phyloP scores from a whole-genome alignment of 2,797 vertebrate genomes.

The Lateolabrax maculatus region DNA sequence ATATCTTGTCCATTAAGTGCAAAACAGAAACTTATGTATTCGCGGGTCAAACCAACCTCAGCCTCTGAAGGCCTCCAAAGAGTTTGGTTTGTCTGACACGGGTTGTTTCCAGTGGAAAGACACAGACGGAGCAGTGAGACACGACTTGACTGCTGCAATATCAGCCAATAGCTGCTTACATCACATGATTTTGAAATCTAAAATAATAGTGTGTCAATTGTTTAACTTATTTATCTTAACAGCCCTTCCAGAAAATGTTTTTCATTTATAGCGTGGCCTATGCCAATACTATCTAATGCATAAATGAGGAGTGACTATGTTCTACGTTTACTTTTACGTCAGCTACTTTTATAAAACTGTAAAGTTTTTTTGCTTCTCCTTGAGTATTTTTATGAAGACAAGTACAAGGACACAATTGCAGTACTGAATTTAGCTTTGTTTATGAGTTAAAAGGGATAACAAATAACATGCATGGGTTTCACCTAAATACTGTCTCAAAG shows the following conservation, averaged over 20 bases:
- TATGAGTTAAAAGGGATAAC: neutral
- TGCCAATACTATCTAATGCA: constrained; percentile 37
- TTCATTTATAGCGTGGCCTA: constrained; percentile 39
- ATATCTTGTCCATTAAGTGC: constrained; percentile 26
- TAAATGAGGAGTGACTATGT: constrained; percentile 31
- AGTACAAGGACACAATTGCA: neutral
- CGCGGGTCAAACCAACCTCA: constrained; percentile 30
- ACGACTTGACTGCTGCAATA: constrained; percentile 16
- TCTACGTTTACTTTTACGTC: constrained; percentile 23
- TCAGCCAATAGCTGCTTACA: constrained; percentile 21
- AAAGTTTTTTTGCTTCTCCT: constrained; percentile 2
- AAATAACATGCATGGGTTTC: neutral
- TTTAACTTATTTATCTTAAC: constrained; percentile 51
- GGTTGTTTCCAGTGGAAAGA: constrained; percentile 27
- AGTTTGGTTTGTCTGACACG: constrained; percentile 31
- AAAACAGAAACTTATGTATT: constrained; percentile 38
- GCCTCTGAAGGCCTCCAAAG: constrained; percentile 8
- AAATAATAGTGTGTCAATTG: constrained; percentile 53
- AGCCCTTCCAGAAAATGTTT: constrained; percentile 40
- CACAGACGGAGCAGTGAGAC: constrained; percentile 5
- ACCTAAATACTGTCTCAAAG: neutral
- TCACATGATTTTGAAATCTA: constrained; percentile 37
- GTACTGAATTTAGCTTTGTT: constrained; percentile 4
- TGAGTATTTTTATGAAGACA: constrained; percentile 18
- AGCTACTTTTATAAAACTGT: constrained; percentile 39